Evolutionary conservation across 2,888 invertebrate species (phyloP), one percentile per base, ranked within the genome.

Genomic region (Artemia sinica): DNA sequence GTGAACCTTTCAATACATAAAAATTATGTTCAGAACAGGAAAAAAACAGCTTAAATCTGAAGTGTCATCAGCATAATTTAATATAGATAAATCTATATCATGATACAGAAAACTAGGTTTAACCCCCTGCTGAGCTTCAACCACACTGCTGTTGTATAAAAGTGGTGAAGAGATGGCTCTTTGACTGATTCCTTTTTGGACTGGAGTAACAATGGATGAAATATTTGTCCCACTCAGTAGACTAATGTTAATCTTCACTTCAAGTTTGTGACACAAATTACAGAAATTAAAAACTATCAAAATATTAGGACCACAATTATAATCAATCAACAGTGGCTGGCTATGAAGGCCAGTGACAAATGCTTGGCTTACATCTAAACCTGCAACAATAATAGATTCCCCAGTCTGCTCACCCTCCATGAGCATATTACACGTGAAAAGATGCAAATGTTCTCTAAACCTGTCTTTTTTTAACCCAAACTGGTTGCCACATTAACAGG

Each of bases 61-160:
- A 52, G 14, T 52, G 7, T 13, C 2, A 41, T 4, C 6, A 41
- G 41, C 5, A 41, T 41, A 41, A 41, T 41, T 41, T 41, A 41
- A 41, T 41, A 52, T 5, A n/a, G 58, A 52, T 14, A 52, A 52
- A 52, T 52, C 14, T 52, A 52, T 13, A 52, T 7, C 58, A 52
- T n/a, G 58, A 52, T 52, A 52, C 58, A 52, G 58, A 52, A 52
- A 52, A 52, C 58, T 52, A n/a, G 5, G 14, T 52, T 52, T 52
- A 52, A 52, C 58, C 58, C 1, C 58, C 13, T 52, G 58, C 58
- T 52, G 58, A 52, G 58, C 58, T 52, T 52, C 58, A 52, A 52
- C 58, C 2, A 52, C 58, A 52, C 58, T 52, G 58, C 7, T 52
- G 14, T 52, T 52, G 58, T 7, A 52, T n/a, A 52, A 41, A 41